phyloP scores from a whole-genome alignment of 2,113 vertebrate genomes.

The Brachyhypopomus occidentalis region DNA sequence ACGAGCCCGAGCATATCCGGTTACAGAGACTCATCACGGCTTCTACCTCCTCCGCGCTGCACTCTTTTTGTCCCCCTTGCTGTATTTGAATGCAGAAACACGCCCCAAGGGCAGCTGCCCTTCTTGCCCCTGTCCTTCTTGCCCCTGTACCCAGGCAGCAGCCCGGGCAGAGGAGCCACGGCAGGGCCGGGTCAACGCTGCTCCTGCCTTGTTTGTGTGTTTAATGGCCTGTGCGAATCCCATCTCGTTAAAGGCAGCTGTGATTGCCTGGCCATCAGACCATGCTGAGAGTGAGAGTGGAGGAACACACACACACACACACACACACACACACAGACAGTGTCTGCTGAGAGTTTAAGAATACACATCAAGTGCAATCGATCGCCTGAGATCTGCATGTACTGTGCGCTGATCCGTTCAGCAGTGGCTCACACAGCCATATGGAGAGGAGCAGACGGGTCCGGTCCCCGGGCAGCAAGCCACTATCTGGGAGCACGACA shows the following conservation, averaged over 20 bases:
- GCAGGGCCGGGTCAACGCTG: not conserved
- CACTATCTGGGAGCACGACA: conserved; percentile 11
- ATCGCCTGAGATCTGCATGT: conserved; percentile 18
- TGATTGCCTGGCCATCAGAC: conserved; percentile 56
- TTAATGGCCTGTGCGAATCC: conserved; percentile 61
- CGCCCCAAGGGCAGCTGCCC: not conserved
- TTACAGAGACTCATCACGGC: not conserved
- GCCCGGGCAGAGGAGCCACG: not conserved
- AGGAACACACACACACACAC: conserved; percentile 16
- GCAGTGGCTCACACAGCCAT: conserved; percentile 4
- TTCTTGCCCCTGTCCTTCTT: too few relatives aligned
- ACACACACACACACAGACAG: conserved; percentile 12
- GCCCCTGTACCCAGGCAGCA: not conserved
- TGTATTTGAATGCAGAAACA: not conserved
- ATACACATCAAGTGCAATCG: conserved; percentile 7
- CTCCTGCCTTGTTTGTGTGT: conserved; percentile 46
- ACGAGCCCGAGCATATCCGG: conserved; percentile 2
- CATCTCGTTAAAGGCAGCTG: conserved; percentile 63
- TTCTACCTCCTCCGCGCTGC: not conserved
- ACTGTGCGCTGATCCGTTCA: conserved; percentile 25
- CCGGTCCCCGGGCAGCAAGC: not conserved
- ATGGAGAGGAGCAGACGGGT: not conserved
- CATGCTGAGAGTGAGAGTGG: conserved; percentile 21
- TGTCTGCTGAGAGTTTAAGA: not conserved
- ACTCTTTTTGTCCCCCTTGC: not conserved